Conservation (phyloP, 1,140 invertebrate genomes). For the Probaryconus sp. region DNA sequence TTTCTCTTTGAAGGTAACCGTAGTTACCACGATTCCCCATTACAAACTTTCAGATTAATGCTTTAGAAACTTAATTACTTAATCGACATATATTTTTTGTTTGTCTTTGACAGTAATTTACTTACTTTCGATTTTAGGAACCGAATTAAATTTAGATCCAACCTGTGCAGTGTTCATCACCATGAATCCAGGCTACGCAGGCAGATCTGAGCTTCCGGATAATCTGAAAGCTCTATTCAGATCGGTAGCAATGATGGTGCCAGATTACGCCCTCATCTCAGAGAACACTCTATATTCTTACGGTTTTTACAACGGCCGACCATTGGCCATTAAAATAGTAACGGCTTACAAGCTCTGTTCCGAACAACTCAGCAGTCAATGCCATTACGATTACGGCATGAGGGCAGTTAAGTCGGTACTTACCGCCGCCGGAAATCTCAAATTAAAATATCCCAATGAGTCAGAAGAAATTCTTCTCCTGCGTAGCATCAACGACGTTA, state of each 20-base stretch:
- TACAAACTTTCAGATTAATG: no score
- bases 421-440: conserved; percentile 92
- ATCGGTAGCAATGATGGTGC: conserved; percentile 98
- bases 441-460: conserved; percentile 92
- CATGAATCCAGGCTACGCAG: conserved; percentile 97
- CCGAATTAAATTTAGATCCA: conserved; percentile 89
- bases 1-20: conserved; percentile 92
- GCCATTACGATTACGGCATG: conserved; percentile 97
- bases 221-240: conserved; percentile 96
- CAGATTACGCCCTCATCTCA: conserved; percentile 96
- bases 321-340: conserved; percentile 95
- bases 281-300: conserved; percentile 96
- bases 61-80: no score
- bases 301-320: conserved; percentile 94
- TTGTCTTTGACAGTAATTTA: no score
- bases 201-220: conserved; percentile 93
- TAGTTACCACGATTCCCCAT: no score
- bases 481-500: conserved; percentile 95
- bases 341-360: conserved; percentile 95
- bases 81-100: no score
- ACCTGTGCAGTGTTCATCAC: conserved; percentile 97
- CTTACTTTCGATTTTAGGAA: conserved; percentile 75
- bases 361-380: conserved; percentile 95
- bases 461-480: conserved; percentile 89
- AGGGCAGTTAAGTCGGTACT: conserved; percentile 93